Base-by-base conservation (phyloP, 2,888 invertebrate species). In the Trissonchulus latispiculum region DNA sequence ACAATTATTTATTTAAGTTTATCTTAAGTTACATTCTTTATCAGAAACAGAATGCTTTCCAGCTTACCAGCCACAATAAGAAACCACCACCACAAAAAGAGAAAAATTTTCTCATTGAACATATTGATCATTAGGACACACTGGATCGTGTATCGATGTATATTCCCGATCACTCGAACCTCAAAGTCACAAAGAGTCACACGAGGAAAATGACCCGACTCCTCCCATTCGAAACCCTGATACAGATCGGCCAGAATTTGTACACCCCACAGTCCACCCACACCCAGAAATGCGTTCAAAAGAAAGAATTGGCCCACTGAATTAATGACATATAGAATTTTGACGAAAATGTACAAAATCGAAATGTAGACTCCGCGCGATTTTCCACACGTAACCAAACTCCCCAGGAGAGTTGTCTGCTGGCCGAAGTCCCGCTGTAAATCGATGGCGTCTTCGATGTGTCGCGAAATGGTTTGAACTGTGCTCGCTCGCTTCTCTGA, bases 271-370 rank as follows among this genome's bases (percentile, higher is more conserved):
- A 64, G 33, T 31, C 66, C 66, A n/a, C n/a, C 8, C 66, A 64
- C 33, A 29, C 66, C 66, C 29, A 64, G 66, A 64, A 64, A 64
- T 29, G 66, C 29, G n/a, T n/a, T 64, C 32, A 64, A 35, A 31
- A 64, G 15, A 72, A 83, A 77, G 74, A 85, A 81, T 77, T 84
- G 84, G 31, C 81, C 78, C 70, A 83, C 76, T 70, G 82, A 81
- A 75, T 85, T 85, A 73, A 81, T 73, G 29, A 83, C 78, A 77
- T 85, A 85, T 73, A 83, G 77, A 64, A 78, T 76, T 77, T 85
- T 84, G 32, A 83, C 81, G 69, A 80, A 70, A 73, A 85, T 77
- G 33, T 64, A 64, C 69, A 31, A 3, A 33, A 69, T 76, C 75
- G 80, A 79, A 75, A 83, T 64, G 67, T 75, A 75, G 28, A 70